A percentile compares a stretch with the other conserved stretches of the same genome.
Evolutionary conservation across 2,888 invertebrate species (phyloP).

Genomic region (Hirtodrosophila trivittata): DNA sequence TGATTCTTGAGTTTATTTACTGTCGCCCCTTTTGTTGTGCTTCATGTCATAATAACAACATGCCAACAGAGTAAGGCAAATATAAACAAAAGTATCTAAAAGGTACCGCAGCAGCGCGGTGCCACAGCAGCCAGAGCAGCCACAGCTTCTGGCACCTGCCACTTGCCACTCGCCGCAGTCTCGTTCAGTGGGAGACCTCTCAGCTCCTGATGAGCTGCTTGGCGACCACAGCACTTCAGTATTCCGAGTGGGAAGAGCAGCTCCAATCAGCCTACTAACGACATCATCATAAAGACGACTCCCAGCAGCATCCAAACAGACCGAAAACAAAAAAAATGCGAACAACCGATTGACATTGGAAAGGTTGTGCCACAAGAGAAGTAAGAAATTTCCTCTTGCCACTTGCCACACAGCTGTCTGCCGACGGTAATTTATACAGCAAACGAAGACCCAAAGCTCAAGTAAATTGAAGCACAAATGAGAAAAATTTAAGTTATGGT

Average conservation of each 20-base stretch:
- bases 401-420: background rate
- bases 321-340: conserved; percentile 1
- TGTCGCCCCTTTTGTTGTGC: conserved; percentile 23
- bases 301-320: conserved; percentile 11
- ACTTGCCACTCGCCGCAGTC: conserved; percentile 9
- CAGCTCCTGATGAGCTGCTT: conserved; percentile 30
- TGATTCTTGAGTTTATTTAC: conserved; percentile 26
- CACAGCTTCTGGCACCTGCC: conserved; percentile 4
- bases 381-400: conserved; percentile 30
- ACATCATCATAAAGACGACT: conserved; percentile 64
- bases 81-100: conserved; percentile 63
- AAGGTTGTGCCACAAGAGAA: conserved; percentile 48
- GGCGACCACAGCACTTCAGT: conserved; percentile 33
- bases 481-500: conserved; percentile 24
- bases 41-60: conserved; percentile 65
- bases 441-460: conserved; percentile 25
- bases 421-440: conserved; percentile 61
- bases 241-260: conserved; percentile 29
- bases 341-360: conserved; percentile 64
- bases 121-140: conserved; percentile 12
- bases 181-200: background rate
- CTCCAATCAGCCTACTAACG: conserved; percentile 64
- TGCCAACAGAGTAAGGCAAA: conserved; percentile 51
- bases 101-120: conserved; percentile 22
- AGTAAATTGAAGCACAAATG: conserved; percentile 51